A percentile compares a stretch with the other conserved stretches of the same genome.
phyloP scores from a whole-genome alignment of 2,113 vertebrate species.

The Pterocles orientalis region DNA sequence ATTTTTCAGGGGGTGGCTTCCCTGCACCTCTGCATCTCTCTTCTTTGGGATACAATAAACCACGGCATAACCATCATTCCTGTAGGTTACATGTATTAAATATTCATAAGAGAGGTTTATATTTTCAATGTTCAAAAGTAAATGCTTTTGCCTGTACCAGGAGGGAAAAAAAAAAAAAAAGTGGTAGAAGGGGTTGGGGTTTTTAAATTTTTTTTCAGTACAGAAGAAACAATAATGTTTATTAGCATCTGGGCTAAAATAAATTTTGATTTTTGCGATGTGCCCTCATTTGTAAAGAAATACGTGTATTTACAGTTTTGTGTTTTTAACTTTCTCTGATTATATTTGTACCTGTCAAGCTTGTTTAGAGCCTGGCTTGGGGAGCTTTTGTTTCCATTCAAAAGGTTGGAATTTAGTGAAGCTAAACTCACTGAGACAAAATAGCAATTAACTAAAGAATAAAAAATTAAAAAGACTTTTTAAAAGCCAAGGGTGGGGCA shows the following conservation, averaged over 20 bases:
- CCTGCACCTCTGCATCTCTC: background rate
- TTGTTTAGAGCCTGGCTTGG: background rate
- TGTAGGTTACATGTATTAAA: background rate
- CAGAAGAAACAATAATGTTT: background rate
- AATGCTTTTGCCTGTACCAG: background rate
- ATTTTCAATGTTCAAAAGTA: background rate
- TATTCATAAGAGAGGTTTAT: background rate
- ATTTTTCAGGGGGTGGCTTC: background rate
- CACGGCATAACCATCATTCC: background rate
- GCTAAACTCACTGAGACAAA: background rate
- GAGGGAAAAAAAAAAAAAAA: background rate
- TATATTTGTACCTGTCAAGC: background rate
- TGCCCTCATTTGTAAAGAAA: background rate
- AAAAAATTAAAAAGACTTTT: background rate
- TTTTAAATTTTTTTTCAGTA: background rate
- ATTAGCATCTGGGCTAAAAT: background rate
- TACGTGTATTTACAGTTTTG: background rate
- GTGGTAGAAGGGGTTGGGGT: rapidly evolving
- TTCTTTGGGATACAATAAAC: background rate
- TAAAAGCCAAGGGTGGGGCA: background rate
- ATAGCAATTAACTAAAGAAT: background rate
- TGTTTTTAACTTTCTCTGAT: background rate
- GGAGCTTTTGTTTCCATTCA: background rate
- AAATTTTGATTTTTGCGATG: background rate
- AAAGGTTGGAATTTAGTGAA: background rate